These are phyloP conservation scores for Andrena dorsata DNA, from an alignment of 2,888 invertebrate genomes.

Conservation along the genomic window DNA sequence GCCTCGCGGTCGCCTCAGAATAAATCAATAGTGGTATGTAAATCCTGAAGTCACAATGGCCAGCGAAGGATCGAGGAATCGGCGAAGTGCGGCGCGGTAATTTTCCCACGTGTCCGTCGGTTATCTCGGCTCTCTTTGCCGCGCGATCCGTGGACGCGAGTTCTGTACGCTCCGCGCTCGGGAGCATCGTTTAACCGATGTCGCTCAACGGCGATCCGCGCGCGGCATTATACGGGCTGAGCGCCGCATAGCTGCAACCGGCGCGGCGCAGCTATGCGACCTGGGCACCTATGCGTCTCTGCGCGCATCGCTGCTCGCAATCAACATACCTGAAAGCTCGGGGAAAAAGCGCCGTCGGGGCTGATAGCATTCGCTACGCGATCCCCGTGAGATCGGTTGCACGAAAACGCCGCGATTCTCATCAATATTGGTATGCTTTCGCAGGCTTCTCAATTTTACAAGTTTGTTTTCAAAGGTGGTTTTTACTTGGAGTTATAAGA, in stretches of 20 bases:
- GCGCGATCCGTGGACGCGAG: constrained; percentile 54
- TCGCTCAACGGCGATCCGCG: constrained; percentile 62
- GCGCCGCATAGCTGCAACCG: constrained; percentile 62
- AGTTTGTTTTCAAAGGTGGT: neutral
- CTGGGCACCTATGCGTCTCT: constrained; percentile 67
- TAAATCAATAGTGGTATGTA: constrained; percentile 73
- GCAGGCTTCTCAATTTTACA: neutral
- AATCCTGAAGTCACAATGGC: constrained; percentile 71
- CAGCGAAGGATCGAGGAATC: constrained; percentile 66
- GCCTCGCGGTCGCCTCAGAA: constrained; percentile 47
- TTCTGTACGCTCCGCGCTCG: constrained; percentile 54
- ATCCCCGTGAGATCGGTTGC: constrained; percentile 62
- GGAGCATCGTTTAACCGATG: constrained; percentile 72
- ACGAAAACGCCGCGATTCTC: constrained; percentile 8
- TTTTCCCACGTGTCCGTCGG: constrained; percentile 73
- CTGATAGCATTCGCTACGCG: constrained; percentile 75
- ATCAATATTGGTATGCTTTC: neutral
- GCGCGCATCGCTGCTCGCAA: constrained; percentile 73
- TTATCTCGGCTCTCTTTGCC: constrained; percentile 58
- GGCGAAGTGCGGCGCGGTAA: constrained; percentile 61
- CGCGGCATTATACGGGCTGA: constrained; percentile 59
- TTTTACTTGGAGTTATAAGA: neutral
- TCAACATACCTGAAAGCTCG: constrained; percentile 72
- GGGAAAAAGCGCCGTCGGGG: constrained; percentile 58
- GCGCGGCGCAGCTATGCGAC: constrained; percentile 65